Conservation (phyloP, 2,888 invertebrate species). For the Aethes cnicana region DNA sequence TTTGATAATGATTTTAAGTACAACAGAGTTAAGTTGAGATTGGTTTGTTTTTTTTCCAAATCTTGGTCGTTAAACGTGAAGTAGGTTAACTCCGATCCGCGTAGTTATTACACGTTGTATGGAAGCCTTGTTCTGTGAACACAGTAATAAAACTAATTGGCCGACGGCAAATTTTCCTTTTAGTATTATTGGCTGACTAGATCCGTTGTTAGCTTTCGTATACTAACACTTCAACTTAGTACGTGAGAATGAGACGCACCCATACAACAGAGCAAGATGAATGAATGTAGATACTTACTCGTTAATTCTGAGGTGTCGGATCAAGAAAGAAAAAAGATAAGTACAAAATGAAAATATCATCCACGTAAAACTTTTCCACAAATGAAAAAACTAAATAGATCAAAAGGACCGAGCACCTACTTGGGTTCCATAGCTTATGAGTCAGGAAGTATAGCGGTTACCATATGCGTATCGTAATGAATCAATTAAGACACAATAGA, state of each 20-base stretch:
- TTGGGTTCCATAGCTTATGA: constrained; percentile 12
- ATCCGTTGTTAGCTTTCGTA: not conserved
- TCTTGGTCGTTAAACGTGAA: constrained; percentile 13
- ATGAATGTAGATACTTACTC: too few relatives aligned
- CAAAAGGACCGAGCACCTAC: constrained; percentile 8
- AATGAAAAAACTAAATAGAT: constrained; percentile 6
- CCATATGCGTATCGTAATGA: constrained; percentile 35
- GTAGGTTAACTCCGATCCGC: constrained; percentile 23
- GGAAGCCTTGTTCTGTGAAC: constrained; percentile 4
- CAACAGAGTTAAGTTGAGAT: not conserved
- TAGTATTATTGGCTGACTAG: constrained; percentile 8
- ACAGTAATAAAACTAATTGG: constrained; percentile 28
- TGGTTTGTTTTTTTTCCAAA: not conserved
- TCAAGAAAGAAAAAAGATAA: too few relatives aligned
- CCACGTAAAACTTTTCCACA: too few relatives aligned
- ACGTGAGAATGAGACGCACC: too few relatives aligned
- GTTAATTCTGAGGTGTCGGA: too few relatives aligned
- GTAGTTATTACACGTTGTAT: not conserved
- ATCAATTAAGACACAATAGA: constrained; percentile 49
- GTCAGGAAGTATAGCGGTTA: constrained; percentile 25
- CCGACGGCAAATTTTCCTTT: constrained; percentile 23
- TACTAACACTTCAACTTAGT: too few relatives aligned
- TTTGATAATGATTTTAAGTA: not conserved
- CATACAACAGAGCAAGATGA: too few relatives aligned
- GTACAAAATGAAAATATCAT: too few relatives aligned